Base-by-base conservation (phyloP, 2,888 invertebrate genomes). In the Laspeyria flexula region DNA sequence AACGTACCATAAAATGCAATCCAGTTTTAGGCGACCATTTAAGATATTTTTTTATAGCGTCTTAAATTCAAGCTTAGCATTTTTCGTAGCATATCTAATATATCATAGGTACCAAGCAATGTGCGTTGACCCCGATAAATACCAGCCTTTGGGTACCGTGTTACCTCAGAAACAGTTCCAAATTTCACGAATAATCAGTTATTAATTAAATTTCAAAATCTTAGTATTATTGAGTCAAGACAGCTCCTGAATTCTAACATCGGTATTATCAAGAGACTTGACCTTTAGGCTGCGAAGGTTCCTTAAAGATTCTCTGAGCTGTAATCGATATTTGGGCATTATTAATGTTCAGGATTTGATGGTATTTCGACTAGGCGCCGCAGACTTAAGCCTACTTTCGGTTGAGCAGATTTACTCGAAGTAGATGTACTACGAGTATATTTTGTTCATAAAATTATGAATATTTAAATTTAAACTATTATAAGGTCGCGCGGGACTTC, bases 281-380 rank as follows among this genome's bases (percentile, higher is more conserved):
- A 40, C 38, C 52, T 46, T 18, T 29, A 25, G 23, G 16, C 33
- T 3, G 12, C 29, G 45, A 56, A 55, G 43, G 40, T 47, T 46
- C 13, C 29, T 38, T 38, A 48, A 48, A 50, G 40, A 55, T 60
- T 51, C 35, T 44, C 44, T 30, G n/a, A 50, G 59, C 47, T 41
- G 25, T 50, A 70, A 59, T 62, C 65, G 42, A 68, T 68, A 60
- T 53, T 51, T 47, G 12, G 38, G 46, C 42, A 60, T 53, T 63
- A 62, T 62, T 58, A 57, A 62, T 54, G 43, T 38, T 34, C 41
- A 63, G 46, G 44, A 52, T 52, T 63, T 51, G 38, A 48, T 46
- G 15, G 38, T 27, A 48, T 64, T 48, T 12, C 13, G 37, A 16
- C 38, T 21, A 21, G 5, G 21, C 7, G 34, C 16, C 27, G 18